A percentile compares a stretch with the other conserved stretches of the same genome.
Conservation (phyloP, 1,140 invertebrate genomes). For the Bombus waltoni region DNA sequence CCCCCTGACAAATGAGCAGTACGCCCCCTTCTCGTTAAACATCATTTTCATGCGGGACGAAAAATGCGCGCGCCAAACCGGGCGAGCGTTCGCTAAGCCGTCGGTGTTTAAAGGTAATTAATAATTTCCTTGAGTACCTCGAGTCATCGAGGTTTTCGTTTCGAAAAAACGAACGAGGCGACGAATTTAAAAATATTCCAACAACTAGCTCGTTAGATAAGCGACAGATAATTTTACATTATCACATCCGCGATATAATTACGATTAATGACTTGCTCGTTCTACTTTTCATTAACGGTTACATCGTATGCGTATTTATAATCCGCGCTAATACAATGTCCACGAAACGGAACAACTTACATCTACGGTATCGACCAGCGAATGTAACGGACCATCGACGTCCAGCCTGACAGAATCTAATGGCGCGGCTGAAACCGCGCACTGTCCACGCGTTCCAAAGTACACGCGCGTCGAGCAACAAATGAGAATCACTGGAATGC, state of each 20-base stretch:
- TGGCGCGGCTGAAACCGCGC: background rate
- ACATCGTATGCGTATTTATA: background rate
- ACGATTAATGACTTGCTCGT: background rate
- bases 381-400: background rate
- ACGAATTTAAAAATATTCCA: background rate
- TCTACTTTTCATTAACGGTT: background rate
- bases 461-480: background rate
- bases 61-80: slow-evolving; percentile 43
- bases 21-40: slow-evolving; percentile 63
- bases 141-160: background rate
- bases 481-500: slow-evolving; percentile 33
- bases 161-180: background rate
- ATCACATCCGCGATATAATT: background rate
- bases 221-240: background rate
- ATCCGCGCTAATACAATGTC: background rate
- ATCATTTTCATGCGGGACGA: slow-evolving; percentile 41
- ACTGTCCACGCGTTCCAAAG: background rate
- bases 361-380: background rate
- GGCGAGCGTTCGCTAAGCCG: slow-evolving; percentile 33
- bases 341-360: background rate
- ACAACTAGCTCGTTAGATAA: background rate
- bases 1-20: slow-evolving; percentile 43
- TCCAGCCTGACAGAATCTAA: background rate
- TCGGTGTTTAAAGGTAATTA: slow-evolving; percentile 41
- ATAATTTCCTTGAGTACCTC: background rate